These are phyloP conservation scores for Alectura lathami DNA, from an alignment of 2,113 vertebrate species.

Conservation along the genomic window DNA sequence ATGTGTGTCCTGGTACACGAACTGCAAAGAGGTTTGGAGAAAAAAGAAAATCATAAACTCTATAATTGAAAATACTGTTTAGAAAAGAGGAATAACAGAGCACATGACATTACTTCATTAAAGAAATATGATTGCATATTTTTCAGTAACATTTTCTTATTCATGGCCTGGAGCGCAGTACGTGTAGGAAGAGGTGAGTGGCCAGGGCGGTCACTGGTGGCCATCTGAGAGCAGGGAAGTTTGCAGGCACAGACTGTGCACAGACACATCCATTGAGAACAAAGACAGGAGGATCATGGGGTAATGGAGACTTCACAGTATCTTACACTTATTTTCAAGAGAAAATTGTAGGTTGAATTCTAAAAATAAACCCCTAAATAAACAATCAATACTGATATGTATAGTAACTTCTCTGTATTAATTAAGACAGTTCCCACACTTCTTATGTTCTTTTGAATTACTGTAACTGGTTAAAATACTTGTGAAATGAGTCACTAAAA, in stretches of 20 bases:
- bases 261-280: not conserved
- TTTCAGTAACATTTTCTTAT: not conserved
- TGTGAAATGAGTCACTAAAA: not conserved
- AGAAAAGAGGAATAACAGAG: not conserved
- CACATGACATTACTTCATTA: not conserved
- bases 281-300: fast-evolving
- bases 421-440: not conserved
- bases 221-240: not conserved
- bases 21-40: not conserved
- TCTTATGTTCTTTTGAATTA: not conserved
- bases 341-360: not conserved
- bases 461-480: not conserved
- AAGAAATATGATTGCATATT: not conserved
- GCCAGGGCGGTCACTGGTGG: not conserved
- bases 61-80: not conserved
- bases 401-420: not conserved
- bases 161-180: not conserved
- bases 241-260: not conserved
- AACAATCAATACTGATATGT: not conserved
- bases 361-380: not conserved
- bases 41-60: not conserved
- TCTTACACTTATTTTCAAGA: not conserved
- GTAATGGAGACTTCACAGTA: not conserved
- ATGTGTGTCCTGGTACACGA: not conserved
- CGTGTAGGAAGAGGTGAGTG: not conserved